Conservation (phyloP, 2,113 vertebrate genomes). For the Cyanoramphus novaezelandiae region DNA sequence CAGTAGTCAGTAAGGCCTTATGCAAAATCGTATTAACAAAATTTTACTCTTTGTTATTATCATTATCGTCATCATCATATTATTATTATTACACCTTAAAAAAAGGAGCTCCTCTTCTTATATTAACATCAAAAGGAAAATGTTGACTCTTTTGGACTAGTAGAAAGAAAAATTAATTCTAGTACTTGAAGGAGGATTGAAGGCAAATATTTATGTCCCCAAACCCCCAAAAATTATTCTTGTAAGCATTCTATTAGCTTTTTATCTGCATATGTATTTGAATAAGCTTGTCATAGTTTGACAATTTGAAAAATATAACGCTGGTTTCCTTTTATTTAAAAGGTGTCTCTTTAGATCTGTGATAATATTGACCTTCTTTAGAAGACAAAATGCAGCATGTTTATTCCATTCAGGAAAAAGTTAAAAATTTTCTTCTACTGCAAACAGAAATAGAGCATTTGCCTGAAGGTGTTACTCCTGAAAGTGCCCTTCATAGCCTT, state of each 20-base stretch:
- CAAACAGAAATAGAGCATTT: background rate
- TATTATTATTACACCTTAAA: background rate
- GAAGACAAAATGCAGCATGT: background rate
- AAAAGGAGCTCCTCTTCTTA: background rate
- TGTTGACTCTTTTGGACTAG: background rate
- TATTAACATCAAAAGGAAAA: background rate
- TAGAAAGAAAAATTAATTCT: background rate
- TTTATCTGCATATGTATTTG: background rate
- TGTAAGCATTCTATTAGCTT: background rate
- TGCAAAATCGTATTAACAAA: background rate
- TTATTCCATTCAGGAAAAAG: background rate
- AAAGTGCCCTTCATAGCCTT: background rate
- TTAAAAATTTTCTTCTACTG: background rate
- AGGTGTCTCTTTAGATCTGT: background rate
- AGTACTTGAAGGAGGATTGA: background rate
- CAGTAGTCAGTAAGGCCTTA: background rate
- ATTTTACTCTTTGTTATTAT: background rate
- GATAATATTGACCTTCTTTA: background rate
- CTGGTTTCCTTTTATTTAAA: background rate
- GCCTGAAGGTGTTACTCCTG: background rate
- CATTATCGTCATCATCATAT: background rate
- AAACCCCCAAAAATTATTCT: background rate
- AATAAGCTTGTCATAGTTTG: background rate
- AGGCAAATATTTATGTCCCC: background rate
- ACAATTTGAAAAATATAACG: background rate